Conservation (phyloP, 2,888 invertebrate species). For the Atrina japonica region DNA sequence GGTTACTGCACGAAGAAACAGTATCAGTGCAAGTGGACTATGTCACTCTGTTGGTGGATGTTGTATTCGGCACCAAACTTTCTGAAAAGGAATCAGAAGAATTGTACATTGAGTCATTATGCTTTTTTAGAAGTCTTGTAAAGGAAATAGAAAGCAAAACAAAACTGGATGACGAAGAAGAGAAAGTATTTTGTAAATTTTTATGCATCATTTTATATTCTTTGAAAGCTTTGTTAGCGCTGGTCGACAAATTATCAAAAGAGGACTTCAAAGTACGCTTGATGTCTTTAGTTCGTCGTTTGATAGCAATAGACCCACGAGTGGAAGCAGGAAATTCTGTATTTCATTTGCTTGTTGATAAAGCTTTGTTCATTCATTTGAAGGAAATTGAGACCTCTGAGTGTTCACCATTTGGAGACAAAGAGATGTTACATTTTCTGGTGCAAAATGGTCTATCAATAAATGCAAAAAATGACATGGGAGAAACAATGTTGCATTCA, state of each 20-base stretch:
- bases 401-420: neutral
- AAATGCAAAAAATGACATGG: neutral
- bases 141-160: too few relatives aligned
- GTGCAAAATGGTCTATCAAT: slow-evolving; percentile 2
- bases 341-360: neutral
- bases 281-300: neutral
- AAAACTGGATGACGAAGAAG: neutral
- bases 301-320: neutral
- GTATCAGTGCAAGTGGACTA: slow-evolving; percentile 7
- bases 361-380: neutral
- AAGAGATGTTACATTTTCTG: neutral
- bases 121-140: too few relatives aligned
- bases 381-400: neutral
- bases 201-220: neutral
- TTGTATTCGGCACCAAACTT: too few relatives aligned
- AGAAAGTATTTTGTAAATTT: neutral
- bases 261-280: neutral
- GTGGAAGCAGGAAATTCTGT: neutral
- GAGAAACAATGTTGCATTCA: slow-evolving; percentile 4
- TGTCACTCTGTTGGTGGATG: neutral
- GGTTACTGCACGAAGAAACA: slow-evolving; percentile 1
- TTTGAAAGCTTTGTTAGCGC: neutral
- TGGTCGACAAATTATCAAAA: neutral
- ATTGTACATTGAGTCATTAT: too few relatives aligned
- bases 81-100: too few relatives aligned